These are phyloP conservation scores for Andrena flavipes DNA, from an alignment of 2,888 invertebrate genomes.

Conservation along the genomic window DNA sequence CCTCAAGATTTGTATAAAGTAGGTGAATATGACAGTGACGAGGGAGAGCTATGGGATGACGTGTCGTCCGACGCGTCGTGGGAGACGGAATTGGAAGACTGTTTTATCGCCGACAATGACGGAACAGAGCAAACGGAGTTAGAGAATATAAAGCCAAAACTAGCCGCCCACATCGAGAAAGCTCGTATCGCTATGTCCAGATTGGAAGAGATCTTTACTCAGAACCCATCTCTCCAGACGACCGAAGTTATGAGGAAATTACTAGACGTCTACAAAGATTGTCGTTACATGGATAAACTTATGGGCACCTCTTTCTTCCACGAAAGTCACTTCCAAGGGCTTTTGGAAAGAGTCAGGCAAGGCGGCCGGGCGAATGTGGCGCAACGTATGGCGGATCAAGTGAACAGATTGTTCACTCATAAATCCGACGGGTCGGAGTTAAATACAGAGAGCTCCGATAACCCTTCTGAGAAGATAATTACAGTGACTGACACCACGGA, in stretches of 20 bases:
- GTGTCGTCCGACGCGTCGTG: constrained; percentile 91
- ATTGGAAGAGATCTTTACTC: constrained; percentile 92
- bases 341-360: constrained; percentile 91
- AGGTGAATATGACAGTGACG: constrained; percentile 91
- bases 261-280: constrained; percentile 93
- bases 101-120: constrained; percentile 86
- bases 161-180: constrained; percentile 92
- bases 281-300: constrained; percentile 93
- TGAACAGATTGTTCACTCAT: constrained; percentile 84
- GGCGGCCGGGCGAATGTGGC: constrained; percentile 89
- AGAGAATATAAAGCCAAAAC: constrained; percentile 85
- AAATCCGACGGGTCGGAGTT: constrained; percentile 77
- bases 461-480: constrained; percentile 66
- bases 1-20: constrained; percentile 96
- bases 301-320: constrained; percentile 95
- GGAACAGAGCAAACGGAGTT: constrained; percentile 80
- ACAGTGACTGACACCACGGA: constrained; percentile 66
- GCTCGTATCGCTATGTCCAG: constrained; percentile 91
- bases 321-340: constrained; percentile 91
- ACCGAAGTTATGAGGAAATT: constrained; percentile 92
- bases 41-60: constrained; percentile 91
- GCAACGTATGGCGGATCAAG: constrained; percentile 91
- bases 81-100: constrained; percentile 91
- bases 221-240: constrained; percentile 91
- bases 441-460: constrained; percentile 61